Evolutionary conservation across 37 sponge, comb jelly and placozoan species (phyloP).

Genomic region (Diacarnus erythraeanus): DNA sequence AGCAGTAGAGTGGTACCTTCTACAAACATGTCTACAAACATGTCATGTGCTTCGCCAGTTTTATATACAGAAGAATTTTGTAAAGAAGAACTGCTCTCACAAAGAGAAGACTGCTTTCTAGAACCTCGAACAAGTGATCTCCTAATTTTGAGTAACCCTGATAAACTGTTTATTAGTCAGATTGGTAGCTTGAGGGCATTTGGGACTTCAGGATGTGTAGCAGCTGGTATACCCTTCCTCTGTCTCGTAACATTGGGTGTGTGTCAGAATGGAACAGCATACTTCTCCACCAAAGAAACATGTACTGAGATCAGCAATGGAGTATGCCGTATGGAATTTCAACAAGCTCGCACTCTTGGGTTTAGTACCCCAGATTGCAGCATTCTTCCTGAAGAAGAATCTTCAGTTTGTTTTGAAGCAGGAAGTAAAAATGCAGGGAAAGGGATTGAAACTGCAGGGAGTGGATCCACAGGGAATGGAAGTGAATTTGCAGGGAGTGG

Average conservation of each 20-base stretch:
- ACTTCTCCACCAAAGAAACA: not conserved
- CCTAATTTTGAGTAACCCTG: not conserved
- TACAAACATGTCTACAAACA: no score
- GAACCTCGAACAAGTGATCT: not conserved
- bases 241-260: not conserved
- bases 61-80: not conserved
- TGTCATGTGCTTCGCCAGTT: not conserved
- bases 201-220: not conserved
- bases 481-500: no score
- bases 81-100: not conserved
- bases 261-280: not conserved
- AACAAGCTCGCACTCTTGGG: not conserved
- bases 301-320: not conserved
- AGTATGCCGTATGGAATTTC: not conserved
- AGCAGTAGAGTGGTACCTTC: no score
- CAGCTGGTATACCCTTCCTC: not conserved
- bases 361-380: not conserved
- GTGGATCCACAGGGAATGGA: no score
- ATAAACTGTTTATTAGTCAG: not conserved
- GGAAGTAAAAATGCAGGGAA: not conserved
- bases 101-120: not conserved
- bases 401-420: not conserved
- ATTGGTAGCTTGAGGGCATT: not conserved
- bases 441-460: no score
- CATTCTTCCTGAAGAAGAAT: not conserved